Conservation (phyloP, 2,888 invertebrate species). For the Homarus gammarus region DNA sequence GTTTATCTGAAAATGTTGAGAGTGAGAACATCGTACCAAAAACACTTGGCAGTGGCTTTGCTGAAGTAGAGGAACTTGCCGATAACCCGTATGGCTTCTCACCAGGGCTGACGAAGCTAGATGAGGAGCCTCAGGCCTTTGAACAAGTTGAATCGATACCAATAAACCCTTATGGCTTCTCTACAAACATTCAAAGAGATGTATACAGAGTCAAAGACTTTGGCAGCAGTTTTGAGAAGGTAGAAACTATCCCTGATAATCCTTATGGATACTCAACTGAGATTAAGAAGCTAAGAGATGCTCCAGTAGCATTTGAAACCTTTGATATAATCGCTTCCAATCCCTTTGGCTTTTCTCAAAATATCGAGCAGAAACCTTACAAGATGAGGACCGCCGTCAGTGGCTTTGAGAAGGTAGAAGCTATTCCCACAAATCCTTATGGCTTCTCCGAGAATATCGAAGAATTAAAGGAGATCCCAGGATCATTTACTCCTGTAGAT, state of each 20-base stretch:
- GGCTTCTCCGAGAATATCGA: not conserved
- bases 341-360: slow-evolving; percentile 29
- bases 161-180: slow-evolving; percentile 21
- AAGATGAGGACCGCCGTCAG: not conserved
- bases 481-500: not conserved
- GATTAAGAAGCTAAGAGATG: no score
- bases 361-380: not conserved
- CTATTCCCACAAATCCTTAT: slow-evolving; percentile 33
- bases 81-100: slow-evolving; percentile 24
- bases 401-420: not conserved
- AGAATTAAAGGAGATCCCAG: not conserved
- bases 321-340: not conserved
- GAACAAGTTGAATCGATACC: not conserved
- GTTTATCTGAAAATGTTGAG: not conserved
- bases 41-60: not conserved
- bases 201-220: not conserved
- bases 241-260: slow-evolving; percentile 16
- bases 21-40: not conserved
- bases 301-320: not conserved
- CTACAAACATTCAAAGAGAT: not conserved
- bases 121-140: not conserved
- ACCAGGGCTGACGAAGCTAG: not conserved
- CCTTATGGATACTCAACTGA: slow-evolving; percentile 39
- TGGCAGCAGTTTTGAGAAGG: not conserved
- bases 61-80: not conserved